Evolutionary conservation across 2,888 invertebrate genomes (phyloP).

Genomic region (Drosophila nr. medialis): DNA sequence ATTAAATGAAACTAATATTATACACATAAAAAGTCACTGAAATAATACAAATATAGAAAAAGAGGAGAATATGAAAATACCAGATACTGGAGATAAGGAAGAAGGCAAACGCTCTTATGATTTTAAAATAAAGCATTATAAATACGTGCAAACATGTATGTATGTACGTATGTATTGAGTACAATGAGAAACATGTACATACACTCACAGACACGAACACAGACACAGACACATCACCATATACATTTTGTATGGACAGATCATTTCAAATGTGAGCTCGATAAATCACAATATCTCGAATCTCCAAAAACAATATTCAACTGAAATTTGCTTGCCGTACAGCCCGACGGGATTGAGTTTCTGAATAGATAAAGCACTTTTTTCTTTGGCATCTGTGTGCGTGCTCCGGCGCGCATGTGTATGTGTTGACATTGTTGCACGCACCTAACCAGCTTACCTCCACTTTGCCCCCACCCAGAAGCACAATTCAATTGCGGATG

Average conservation of each 20-base stretch:
- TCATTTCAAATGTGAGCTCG: slow-evolving; percentile 28
- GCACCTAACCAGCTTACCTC: neutral
- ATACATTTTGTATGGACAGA: slow-evolving; percentile 9
- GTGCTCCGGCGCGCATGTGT: slow-evolving; percentile 20
- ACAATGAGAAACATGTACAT: slow-evolving; percentile 19
- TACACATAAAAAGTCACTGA: slow-evolving; percentile 17
- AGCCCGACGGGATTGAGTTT: slow-evolving; percentile 32
- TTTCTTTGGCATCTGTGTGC: slow-evolving; percentile 22
- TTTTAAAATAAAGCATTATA: slow-evolving; percentile 64
- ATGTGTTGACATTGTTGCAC: slow-evolving; percentile 52
- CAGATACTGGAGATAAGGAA: slow-evolving; percentile 31
- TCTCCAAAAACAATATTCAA: slow-evolving; percentile 25
- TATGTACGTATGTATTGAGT: slow-evolving; percentile 28
- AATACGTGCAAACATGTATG: neutral
- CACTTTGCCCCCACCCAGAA: neutral
- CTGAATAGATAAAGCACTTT: slow-evolving; percentile 39
- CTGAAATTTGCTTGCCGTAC: slow-evolving; percentile 48
- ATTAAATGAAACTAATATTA: slow-evolving; percentile 46
- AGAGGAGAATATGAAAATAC: slow-evolving; percentile 13
- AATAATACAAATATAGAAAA: slow-evolving; percentile 21
- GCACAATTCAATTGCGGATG: slow-evolving; percentile 42
- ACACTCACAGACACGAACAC: slow-evolving; percentile 10
- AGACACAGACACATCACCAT: neutral
- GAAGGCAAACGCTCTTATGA: slow-evolving; percentile 73
- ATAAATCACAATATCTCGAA: slow-evolving; percentile 24